Percentiles rank a stretch among this genome's conserved stretches.
Conservation (phyloP, 23 tunicate species). For the Phallusia fumigata region DNA sequence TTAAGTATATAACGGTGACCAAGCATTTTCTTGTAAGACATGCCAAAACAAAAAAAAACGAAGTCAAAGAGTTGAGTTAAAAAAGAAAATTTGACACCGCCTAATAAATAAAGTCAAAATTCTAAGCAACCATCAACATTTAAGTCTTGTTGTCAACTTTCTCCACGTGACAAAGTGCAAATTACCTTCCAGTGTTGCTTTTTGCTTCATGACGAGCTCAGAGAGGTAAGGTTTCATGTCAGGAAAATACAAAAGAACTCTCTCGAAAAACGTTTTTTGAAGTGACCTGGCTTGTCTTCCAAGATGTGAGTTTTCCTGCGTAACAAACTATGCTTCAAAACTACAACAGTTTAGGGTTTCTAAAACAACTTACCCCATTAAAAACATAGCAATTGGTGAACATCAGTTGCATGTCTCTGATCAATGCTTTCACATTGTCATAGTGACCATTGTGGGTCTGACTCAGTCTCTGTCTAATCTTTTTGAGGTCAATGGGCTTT, state of each 20-base stretch:
- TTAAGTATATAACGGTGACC: too few relatives aligned
- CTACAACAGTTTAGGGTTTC: neutral
- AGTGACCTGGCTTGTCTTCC: neutral
- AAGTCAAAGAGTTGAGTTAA: too few relatives aligned
- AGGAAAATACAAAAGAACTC: neutral
- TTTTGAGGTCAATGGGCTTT: conserved; percentile 62
- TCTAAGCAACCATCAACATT: too few relatives aligned
- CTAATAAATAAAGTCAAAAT: too few relatives aligned
- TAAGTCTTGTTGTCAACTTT: too few relatives aligned
- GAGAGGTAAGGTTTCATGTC: neutral
- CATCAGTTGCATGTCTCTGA: conserved; percentile 43
- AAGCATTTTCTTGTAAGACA: too few relatives aligned
- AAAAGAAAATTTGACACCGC: too few relatives aligned
- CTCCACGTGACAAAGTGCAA: too few relatives aligned
- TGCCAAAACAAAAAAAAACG: too few relatives aligned
- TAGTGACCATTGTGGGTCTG: conserved; percentile 32
- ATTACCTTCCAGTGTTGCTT: neutral
- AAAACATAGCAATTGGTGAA: conserved; percentile 57
- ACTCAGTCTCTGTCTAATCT: conserved; percentile 39
- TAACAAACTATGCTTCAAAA: neutral
- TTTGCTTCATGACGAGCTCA: neutral
- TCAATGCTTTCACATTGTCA: conserved; percentile 21
- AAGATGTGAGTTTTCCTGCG: neutral
- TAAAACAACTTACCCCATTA: conserved; percentile 43
- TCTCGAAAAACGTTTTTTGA: neutral